phyloP scores from a whole-genome alignment of 1,140 invertebrate species.

The Bombus soroeensis region DNA sequence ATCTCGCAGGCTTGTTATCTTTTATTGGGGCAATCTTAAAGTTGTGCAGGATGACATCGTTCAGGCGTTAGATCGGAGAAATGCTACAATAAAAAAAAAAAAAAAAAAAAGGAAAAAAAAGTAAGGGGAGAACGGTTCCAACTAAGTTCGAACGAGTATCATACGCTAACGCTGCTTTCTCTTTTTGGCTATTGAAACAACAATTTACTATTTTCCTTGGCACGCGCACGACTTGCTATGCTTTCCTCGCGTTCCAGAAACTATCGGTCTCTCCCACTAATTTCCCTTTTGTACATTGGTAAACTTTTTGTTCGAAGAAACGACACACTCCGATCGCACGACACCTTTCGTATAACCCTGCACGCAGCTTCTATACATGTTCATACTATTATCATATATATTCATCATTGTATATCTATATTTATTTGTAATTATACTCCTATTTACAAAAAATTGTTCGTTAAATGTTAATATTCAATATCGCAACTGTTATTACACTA shows the following conservation, averaged over 20 bases:
- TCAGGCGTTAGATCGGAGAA: conserved; percentile 17
- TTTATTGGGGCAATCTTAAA: conserved; percentile 58
- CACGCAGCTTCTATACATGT: conserved; percentile 45
- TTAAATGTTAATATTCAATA: conserved; percentile 77
- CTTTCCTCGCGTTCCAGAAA: too few relatives aligned
- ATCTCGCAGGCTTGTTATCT: conserved; percentile 66
- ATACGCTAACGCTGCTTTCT: background rate
- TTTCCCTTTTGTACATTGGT: background rate
- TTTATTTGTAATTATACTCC: conserved; percentile 73
- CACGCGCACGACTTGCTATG: background rate
- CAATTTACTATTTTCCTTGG: background rate
- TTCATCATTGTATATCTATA: conserved; percentile 63
- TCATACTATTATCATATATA: conserved; percentile 36
- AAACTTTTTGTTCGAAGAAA: background rate
- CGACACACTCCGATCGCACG: background rate
- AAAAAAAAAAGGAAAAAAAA: background rate
- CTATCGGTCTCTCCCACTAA: rapidly evolving
- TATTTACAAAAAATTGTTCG: conserved; percentile 78
- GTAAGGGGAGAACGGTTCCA: too few relatives aligned
- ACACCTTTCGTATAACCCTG: conserved; percentile 37
- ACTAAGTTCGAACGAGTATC: background rate
- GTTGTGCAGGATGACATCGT: conserved; percentile 51
- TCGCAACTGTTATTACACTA: conserved; percentile 75
- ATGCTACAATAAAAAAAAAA: background rate
- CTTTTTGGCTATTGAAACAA: too few relatives aligned